Evolutionary conservation across 2,113 vertebrate genomes (phyloP).

Genomic region (Nothocercus julius): DNA sequence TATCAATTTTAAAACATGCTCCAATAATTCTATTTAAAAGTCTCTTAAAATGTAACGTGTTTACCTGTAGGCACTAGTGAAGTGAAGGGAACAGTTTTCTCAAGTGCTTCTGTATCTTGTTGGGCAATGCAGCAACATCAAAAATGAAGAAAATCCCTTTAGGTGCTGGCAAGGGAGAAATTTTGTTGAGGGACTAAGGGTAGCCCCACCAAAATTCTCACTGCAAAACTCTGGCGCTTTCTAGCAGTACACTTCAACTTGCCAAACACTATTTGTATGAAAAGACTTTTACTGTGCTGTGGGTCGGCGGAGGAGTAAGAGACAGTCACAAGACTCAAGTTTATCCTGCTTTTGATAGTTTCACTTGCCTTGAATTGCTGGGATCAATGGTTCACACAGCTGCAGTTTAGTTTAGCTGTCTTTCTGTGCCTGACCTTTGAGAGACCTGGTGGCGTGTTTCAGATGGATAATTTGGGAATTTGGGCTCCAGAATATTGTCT

Average conservation of each 20-base stretch:
- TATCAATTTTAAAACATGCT: neutral
- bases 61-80: neutral
- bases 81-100: neutral
- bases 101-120: conserved; percentile 10
- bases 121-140: neutral
- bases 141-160: neutral
- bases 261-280: neutral
- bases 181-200: neutral
- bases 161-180: neutral
- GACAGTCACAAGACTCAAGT: neutral
- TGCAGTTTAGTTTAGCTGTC: neutral
- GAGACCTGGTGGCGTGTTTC: neutral
- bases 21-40: neutral
- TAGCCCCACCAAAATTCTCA: neutral
- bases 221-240: neutral
- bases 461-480: neutral
- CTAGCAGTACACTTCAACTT: neutral
- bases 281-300: neutral
- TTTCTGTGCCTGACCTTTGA: neutral
- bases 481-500: neutral
- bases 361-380: neutral
- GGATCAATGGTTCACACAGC: neutral
- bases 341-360: neutral
- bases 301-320: neutral
- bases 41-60: neutral